These are phyloP conservation scores for Thymelicus sylvestris DNA, from an alignment of 2,888 invertebrate genomes.

Conservation along the genomic window DNA sequence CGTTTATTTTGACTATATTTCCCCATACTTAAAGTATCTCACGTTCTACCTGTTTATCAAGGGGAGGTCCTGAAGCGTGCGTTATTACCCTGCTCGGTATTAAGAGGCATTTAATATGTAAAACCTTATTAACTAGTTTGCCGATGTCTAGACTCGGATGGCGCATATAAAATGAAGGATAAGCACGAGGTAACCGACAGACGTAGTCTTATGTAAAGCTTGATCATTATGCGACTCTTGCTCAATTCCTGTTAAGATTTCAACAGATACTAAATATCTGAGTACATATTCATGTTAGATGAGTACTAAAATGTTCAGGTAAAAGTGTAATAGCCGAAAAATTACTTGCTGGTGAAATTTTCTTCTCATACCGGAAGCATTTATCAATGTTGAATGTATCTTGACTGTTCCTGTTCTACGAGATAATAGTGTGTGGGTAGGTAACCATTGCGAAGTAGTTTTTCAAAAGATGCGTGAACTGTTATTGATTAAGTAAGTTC, in stretches of 20 bases:
- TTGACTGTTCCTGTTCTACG: too few relatives aligned
- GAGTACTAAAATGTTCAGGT: too few relatives aligned
- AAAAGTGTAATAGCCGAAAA: too few relatives aligned
- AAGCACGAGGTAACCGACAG: conserved; percentile 4
- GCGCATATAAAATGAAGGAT: conserved; percentile 34
- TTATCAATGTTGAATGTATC: too few relatives aligned
- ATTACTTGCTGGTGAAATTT: too few relatives aligned
- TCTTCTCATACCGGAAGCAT: too few relatives aligned
- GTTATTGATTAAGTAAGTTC: too few relatives aligned
- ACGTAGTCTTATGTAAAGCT: conserved; percentile 26
- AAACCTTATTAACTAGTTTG: conserved; percentile 29
- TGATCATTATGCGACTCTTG: conserved; percentile 27
- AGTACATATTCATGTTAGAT: not conserved
- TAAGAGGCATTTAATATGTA: conserved; percentile 33
- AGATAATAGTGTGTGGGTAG: too few relatives aligned
- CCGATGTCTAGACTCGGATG: conserved; percentile 32
- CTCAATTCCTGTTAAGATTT: conserved; percentile 34
- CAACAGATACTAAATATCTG: conserved; percentile 19
- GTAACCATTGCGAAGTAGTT: too few relatives aligned
- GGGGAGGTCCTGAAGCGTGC: conserved; percentile 12
- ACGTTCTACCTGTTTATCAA: conserved; percentile 3
- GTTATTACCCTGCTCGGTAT: conserved; percentile 31
- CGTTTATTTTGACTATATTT: not conserved
- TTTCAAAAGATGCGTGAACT: too few relatives aligned
- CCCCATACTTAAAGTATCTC: not conserved